Evolutionary conservation across 2,888 invertebrate genomes (phyloP).

Genomic region (Cephalotes varians): DNA sequence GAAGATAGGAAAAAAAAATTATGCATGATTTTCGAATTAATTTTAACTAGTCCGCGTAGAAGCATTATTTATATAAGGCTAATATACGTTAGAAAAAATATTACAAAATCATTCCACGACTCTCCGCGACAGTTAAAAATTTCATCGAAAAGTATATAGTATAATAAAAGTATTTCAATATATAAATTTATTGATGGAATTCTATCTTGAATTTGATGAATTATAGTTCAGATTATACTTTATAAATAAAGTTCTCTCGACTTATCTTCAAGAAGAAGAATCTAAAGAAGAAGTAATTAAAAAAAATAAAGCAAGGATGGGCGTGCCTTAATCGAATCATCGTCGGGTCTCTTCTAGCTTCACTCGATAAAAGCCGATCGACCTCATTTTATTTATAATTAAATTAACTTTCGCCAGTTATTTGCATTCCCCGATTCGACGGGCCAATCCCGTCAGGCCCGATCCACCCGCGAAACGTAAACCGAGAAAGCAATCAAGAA

Average conservation of each 20-base stretch:
- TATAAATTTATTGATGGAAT: neutral
- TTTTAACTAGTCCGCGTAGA: neutral
- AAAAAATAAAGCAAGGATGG: neutral
- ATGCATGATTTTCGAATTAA: neutral
- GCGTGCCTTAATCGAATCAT: neutral
- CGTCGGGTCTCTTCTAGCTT: slow-evolving; percentile 12
- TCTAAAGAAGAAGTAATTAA: neutral
- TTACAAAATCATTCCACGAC: neutral
- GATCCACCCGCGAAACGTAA: slow-evolving; percentile 44
- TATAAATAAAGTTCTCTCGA: neutral
- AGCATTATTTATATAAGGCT: neutral
- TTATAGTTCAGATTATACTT: neutral
- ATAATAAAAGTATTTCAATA: neutral
- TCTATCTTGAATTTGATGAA: neutral
- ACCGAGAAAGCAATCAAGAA: slow-evolving; percentile 50
- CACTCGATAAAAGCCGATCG: slow-evolving; percentile 45
- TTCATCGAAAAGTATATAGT: neutral
- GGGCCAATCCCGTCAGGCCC: slow-evolving; percentile 27
- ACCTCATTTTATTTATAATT: slow-evolving; percentile 52
- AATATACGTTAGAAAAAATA: neutral
- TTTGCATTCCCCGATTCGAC: slow-evolving; percentile 45
- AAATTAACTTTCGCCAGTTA: slow-evolving; percentile 53
- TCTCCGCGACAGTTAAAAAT: neutral
- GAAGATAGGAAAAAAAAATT: neutral
- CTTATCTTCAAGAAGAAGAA: neutral